Conservation (phyloP, 2,797 vertebrate genomes). For the Parambassis ranga region DNA sequence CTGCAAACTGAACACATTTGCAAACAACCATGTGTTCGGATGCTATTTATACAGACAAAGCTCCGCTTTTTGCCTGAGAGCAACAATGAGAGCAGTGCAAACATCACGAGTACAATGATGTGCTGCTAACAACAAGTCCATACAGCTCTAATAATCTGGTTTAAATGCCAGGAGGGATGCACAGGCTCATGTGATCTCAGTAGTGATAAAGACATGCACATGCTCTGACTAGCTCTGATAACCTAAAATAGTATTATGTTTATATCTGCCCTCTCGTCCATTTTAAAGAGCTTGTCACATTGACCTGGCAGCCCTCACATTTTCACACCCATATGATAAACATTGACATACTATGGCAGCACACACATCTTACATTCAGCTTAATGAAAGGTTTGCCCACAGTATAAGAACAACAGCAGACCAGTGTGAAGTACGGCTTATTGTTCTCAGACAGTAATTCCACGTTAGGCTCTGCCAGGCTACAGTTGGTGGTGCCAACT, state of each 20-base stretch:
- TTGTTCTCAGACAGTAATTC: constrained; percentile 53
- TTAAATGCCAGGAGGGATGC: constrained; percentile 1
- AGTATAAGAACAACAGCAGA: constrained; percentile 24
- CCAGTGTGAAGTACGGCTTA: constrained; percentile 18
- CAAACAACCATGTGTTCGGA: neutral
- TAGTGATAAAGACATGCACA: neutral
- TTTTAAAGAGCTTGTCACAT: constrained; percentile 31
- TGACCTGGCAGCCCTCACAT: constrained; percentile 22
- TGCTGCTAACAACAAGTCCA: too few relatives aligned
- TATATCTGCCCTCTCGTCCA: neutral
- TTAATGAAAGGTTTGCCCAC: constrained; percentile 30
- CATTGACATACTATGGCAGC: neutral
- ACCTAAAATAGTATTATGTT: neutral
- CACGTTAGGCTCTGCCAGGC: constrained; percentile 21
- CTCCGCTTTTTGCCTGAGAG: neutral
- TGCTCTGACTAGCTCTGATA: constrained; percentile 1
- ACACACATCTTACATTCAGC: neutral
- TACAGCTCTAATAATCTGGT: neutral
- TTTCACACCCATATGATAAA: constrained; percentile 31
- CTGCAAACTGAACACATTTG: neutral
- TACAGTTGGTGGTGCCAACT: constrained; percentile 30
- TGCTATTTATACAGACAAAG: neutral
- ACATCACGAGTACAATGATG: neutral
- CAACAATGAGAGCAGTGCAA: neutral
- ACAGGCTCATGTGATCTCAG: neutral